These are phyloP conservation scores for Pseudopipra pipra DNA, from an alignment of 2,113 vertebrate species.

Conservation along the genomic window DNA sequence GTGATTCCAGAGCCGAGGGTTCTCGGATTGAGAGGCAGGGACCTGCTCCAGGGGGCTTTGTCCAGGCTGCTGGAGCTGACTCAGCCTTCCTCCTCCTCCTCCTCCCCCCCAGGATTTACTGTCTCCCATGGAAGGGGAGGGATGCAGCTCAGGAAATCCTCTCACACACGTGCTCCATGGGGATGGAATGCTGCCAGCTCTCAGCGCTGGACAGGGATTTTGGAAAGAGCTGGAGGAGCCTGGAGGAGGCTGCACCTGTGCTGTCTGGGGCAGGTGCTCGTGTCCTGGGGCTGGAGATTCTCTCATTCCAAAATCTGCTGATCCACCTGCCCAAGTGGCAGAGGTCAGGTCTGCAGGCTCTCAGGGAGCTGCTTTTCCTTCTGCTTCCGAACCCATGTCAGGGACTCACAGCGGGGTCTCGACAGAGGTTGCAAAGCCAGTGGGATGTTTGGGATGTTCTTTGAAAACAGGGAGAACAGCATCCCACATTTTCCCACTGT, in stretches of 20 bases:
- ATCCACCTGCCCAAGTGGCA: background rate
- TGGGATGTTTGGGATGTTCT: background rate
- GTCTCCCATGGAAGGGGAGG: background rate
- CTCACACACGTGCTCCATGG: fast-evolving
- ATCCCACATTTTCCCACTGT: background rate
- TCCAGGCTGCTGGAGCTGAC: background rate
- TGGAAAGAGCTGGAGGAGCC: background rate
- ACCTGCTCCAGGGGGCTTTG: background rate
- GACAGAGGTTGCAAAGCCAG: background rate
- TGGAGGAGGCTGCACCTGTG: background rate
- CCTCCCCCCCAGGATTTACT: background rate
- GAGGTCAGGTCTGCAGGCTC: background rate
- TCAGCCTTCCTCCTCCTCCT: background rate
- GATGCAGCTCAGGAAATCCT: background rate
- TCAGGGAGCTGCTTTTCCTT: background rate
- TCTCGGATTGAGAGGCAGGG: background rate
- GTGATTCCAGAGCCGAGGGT: background rate
- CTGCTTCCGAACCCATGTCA: background rate
- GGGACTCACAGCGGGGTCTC: background rate
- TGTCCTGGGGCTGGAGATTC: background rate
- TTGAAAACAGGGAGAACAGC: background rate
- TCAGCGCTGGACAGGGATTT: background rate
- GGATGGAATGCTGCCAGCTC: background rate
- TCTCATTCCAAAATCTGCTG: background rate
- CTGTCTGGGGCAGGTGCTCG: background rate